phyloP scores from a whole-genome alignment of 2,888 invertebrate genomes.

The Andrena hattorfiana region DNA sequence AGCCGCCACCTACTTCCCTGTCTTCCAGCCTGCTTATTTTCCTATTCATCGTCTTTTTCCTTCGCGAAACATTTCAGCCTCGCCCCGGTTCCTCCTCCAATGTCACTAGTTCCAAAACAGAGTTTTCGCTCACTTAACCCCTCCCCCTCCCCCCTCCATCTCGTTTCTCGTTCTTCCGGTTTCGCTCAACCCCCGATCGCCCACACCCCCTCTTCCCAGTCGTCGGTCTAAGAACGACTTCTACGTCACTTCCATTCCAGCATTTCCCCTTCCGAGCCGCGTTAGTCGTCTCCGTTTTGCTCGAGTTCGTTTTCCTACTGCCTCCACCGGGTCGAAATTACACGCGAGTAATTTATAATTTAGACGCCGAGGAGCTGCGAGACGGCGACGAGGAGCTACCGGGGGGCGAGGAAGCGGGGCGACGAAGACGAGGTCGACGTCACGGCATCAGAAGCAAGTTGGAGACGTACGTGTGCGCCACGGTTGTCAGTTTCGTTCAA shows the following conservation, averaged over 20 bases:
- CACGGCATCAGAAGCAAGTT: constrained; percentile 22
- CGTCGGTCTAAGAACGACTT: constrained; percentile 47
- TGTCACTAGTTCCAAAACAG: constrained; percentile 57
- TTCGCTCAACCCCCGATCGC: constrained; percentile 7
- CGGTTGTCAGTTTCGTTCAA: constrained; percentile 45
- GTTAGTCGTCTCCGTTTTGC: constrained; percentile 64
- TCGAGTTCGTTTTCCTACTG: constrained; percentile 48
- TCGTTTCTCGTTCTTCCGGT: constrained; percentile 36
- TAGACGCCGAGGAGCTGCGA: constrained; percentile 52
- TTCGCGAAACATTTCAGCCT: constrained; percentile 9
- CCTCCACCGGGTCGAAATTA: constrained; percentile 65
- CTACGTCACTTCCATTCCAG: constrained; percentile 68
- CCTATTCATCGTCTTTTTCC: constrained; percentile 14
- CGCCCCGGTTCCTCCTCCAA: constrained; percentile 5
- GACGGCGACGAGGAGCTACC: constrained; percentile 18
- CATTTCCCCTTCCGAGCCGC: constrained; percentile 52
- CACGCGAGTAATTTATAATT: constrained; percentile 77
- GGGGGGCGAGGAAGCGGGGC: constrained; percentile 14
- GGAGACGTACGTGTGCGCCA: constrained; percentile 15
- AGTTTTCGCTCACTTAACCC: constrained; percentile 50
- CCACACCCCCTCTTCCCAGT: constrained; percentile 6
- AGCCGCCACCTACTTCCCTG: background rate
- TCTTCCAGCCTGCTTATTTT: background rate
- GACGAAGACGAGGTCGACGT: constrained; percentile 23
- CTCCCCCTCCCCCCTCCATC: background rate